Evolutionary conservation across 1,140 invertebrate species (phyloP).

Genomic region (Diachasmimorpha longicaudata): DNA sequence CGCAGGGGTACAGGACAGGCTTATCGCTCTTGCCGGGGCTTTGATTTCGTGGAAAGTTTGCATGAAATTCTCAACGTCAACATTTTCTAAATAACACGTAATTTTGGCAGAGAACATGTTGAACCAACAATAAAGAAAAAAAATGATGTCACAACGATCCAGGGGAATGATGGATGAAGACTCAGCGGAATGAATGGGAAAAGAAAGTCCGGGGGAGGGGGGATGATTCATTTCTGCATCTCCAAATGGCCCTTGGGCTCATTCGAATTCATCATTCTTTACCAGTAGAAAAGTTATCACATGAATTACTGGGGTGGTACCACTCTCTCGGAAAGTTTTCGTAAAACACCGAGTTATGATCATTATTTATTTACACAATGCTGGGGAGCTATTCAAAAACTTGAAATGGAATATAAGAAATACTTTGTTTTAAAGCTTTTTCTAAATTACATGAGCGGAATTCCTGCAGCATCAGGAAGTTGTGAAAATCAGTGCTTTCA

Average conservation of each 20-base stretch:
- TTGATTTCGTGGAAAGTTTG: background rate
- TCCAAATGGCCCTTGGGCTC: slow-evolving; percentile 13
- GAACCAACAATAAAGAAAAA: background rate
- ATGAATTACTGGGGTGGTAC: background rate
- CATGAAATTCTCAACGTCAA: background rate
- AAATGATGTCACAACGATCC: background rate
- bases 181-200: background rate
- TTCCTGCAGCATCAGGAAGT: too few relatives aligned
- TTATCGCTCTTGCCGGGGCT: background rate
- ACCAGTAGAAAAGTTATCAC: background rate
- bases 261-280: slow-evolving; percentile 10
- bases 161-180: background rate
- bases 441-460: too few relatives aligned
- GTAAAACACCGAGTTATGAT: background rate
- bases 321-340: background rate
- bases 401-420: background rate
- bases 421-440: too few relatives aligned
- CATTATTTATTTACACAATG: background rate
- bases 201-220: background rate
- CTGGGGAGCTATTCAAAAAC: background rate
- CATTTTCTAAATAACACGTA: background rate
- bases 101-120: background rate
- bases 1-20: slow-evolving; percentile 15
- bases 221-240: background rate
- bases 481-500: too few relatives aligned